Base-by-base conservation (phyloP, 2,797 vertebrate species). In the Scomberomorus guttatus region DNA sequence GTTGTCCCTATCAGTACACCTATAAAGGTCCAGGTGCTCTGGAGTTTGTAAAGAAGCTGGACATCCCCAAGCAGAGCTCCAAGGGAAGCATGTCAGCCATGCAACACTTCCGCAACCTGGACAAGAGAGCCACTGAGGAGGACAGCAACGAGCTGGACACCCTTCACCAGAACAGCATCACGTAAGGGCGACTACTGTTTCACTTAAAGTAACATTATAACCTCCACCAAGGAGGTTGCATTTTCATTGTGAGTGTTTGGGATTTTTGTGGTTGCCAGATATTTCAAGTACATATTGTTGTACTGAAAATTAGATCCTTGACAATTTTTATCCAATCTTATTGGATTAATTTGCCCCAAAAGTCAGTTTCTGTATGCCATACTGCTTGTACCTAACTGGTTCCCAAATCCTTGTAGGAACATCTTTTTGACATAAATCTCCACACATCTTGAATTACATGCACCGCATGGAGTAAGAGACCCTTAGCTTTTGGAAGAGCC, bases 101-200 rank as follows among this genome's bases (percentile, higher is more conserved):
- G 95, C 93, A 95, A 37, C 95, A 94, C 87, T 96, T 96, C 83
- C 92, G 82, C 5, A 96, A 96, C 87, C 89, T 96, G 93, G 95
- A 96, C 90, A 96, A 95, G 85, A 96, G 62, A 75, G 95, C 95
- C 20, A 93, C 91, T 0, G 95, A 96, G 0, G 94, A 95, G 0
- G 94, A 94, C 7, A 77, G 46, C 61, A 90, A 75, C 0, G 95
- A 94, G 27, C 34, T 94, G 78, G 75, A 46, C 25, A 92, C 89
- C 14, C 81, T 95, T 44, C 95, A 96, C 81, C 95, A 96, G 89
- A 96, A 96, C 93, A 96, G 94, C 93, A 96, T 96, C 84, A 95
- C 88, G 95, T 96, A 90, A 88, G 89, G 6, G 1, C 9, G 13
- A 7, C 20, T 10, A 5, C 62, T 37, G 8, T 24, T 37, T 65